Evolutionary conservation across 1,140 invertebrate species (phyloP).

Genomic region (Teleogryllus occipitalis): DNA sequence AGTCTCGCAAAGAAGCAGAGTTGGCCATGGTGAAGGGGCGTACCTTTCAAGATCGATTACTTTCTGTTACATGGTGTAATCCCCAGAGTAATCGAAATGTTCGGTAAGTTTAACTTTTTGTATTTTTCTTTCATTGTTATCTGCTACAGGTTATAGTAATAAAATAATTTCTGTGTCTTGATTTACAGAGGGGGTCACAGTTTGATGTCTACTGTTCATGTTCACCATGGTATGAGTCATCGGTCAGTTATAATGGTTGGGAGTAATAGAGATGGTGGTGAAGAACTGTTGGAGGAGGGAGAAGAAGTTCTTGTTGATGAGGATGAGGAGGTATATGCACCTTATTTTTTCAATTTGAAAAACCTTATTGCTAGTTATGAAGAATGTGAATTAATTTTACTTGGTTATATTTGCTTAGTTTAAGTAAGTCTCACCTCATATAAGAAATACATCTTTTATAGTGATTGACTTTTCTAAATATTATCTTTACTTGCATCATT

Average conservation of each 20-base stretch:
- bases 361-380: too few relatives aligned
- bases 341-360: too few relatives aligned
- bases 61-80: constrained; percentile 36
- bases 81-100: constrained; percentile 9
- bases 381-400: too few relatives aligned
- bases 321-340: constrained; percentile 23
- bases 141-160: background rate
- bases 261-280: constrained; percentile 19
- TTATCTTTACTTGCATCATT: too few relatives aligned
- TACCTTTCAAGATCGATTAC: constrained; percentile 49
- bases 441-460: too few relatives aligned
- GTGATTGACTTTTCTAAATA: too few relatives aligned
- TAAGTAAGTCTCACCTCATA: too few relatives aligned
- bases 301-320: constrained; percentile 31
- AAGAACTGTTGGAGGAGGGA: constrained; percentile 28
- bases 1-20: constrained; percentile 65
- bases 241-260: constrained; percentile 15
- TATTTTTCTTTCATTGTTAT: background rate
- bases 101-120: background rate
- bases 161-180: background rate
- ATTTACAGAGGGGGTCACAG: constrained; percentile 7
- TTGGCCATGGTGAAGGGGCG: constrained; percentile 54
- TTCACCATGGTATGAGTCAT: constrained; percentile 11
- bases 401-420: too few relatives aligned
- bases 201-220: constrained; percentile 14